These are phyloP conservation scores for Athripsodes cinereus DNA, from an alignment of 2,888 invertebrate genomes.

Conservation along the genomic window DNA sequence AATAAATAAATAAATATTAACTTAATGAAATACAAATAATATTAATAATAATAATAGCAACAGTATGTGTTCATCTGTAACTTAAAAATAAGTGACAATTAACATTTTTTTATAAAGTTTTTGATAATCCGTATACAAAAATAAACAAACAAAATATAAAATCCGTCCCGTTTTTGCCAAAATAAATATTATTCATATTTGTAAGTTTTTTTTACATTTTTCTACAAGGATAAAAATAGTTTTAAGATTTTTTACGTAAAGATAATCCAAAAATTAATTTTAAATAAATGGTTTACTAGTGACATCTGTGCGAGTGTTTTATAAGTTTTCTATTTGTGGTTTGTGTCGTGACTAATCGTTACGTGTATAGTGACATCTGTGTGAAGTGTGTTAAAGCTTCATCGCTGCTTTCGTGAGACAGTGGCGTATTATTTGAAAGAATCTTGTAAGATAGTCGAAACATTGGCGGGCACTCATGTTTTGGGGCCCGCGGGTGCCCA, in stretches of 20 bases:
- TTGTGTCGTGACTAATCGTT: background rate
- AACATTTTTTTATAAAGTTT: background rate
- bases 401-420: background rate
- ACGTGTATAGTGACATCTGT: slow-evolving; percentile 7
- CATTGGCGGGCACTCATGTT: slow-evolving; percentile 60
- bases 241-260: slow-evolving; percentile 1
- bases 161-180: slow-evolving; percentile 23
- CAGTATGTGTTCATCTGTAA: slow-evolving; percentile 27
- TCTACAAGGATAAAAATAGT: slow-evolving; percentile 6
- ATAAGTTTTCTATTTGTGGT: background rate
- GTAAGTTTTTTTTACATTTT: slow-evolving; percentile 19
- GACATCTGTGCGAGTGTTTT: slow-evolving; percentile 2
- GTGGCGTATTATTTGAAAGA: slow-evolving; percentile 9
- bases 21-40: too few relatives aligned
- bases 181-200: slow-evolving; percentile 14
- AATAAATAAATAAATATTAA: slow-evolving; percentile 8
- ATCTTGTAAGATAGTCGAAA: slow-evolving; percentile 38
- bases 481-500: slow-evolving; percentile 56
- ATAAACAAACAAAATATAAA: background rate
- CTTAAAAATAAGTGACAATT: slow-evolving; percentile 15
- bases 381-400: slow-evolving; percentile 6
- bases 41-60: too few relatives aligned
- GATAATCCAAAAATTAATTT: background rate
- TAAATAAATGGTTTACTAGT: background rate
- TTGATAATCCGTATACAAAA: slow-evolving; percentile 1